Base-by-base conservation (phyloP, 1,140 invertebrate genomes). In the Anoplophora glabripennis region DNA sequence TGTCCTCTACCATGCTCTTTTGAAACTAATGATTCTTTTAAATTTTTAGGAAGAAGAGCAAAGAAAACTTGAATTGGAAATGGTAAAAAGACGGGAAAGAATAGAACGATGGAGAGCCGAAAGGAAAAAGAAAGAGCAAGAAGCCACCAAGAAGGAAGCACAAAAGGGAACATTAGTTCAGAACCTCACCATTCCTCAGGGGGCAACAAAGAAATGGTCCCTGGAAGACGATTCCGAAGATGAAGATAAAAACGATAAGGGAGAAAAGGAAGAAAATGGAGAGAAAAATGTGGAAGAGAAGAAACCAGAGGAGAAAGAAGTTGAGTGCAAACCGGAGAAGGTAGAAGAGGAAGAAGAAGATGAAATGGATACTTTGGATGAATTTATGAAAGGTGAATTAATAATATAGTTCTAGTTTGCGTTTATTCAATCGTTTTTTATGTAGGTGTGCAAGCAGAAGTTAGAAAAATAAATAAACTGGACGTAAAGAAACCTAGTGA, bases 51-150 rank as follows among this genome's bases (percentile, higher is more conserved):
- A 92, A 76, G 89, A 90, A 72, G 89, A 92, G 68, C 93, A 97
- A 72, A 91, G 86, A 62, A 84, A 90, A 36, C 77, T 99, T 11
- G 96, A 99, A 73, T 78, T 89, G 12, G 95, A 98, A 80, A 99
- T 98, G 95, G 92, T 94, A 72, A 98, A 96, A 76, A 81, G 96
- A 34, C 78, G 94, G 18, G 95, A 99, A 71, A 83, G 93, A 33
- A 95, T 96, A 53, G 94, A 97, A 78, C 83, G 93, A 59, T 96
- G 93, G 93, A 79, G 93, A 60, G 87, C 88, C 3, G 91, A 94
- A 68, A 83, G 93, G 9, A 95, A 94, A 72, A 88, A 89, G 57
- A 90, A 90, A 71, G 90, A 93, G 72, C 66, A 89, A 9, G 89
- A 92, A 71, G 81, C 83, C 33, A 86, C 85, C 1, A 90, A 91